Conservation (phyloP, 2,888 invertebrate genomes). For the Linnaemya vulpina region DNA sequence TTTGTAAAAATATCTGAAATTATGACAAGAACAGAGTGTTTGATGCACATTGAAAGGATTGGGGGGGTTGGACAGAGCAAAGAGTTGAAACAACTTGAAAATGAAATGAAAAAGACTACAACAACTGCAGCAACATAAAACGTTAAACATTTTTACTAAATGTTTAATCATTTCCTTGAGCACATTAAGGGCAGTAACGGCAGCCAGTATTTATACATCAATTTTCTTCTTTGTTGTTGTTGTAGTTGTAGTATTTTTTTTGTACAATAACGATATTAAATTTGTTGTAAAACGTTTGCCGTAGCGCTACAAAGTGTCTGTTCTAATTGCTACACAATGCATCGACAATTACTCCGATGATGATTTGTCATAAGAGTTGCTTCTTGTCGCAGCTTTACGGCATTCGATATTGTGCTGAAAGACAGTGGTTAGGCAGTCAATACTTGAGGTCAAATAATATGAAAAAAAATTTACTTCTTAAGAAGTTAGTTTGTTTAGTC, state of each 20-base stretch:
- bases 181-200: constrained; percentile 72
- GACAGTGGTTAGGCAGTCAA: constrained; percentile 9
- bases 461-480: too few species aligned
- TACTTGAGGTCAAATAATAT: not conserved
- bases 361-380: constrained; percentile 70
- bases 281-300: constrained; percentile 1
- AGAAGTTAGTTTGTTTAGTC: too few species aligned
- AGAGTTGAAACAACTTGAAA: not conserved
- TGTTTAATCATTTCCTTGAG: constrained; percentile 72
- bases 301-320: constrained; percentile 62
- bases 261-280: constrained; percentile 16
- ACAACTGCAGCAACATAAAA: constrained; percentile 40
- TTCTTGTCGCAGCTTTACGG: constrained; percentile 41
- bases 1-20: constrained; percentile 63
- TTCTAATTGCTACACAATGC: constrained; percentile 73
- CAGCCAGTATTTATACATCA: constrained; percentile 64
- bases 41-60: not conserved
- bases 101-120: not conserved
- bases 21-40: constrained; percentile 27
- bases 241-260: constrained; percentile 13
- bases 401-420: constrained; percentile 11
- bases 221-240: constrained; percentile 42
- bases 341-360: constrained; percentile 71
- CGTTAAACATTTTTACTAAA: constrained; percentile 63
- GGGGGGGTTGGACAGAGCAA: not conserved